Evolutionary conservation across 1,140 invertebrate genomes (phyloP).

Genomic region (Bombus impatiens): DNA sequence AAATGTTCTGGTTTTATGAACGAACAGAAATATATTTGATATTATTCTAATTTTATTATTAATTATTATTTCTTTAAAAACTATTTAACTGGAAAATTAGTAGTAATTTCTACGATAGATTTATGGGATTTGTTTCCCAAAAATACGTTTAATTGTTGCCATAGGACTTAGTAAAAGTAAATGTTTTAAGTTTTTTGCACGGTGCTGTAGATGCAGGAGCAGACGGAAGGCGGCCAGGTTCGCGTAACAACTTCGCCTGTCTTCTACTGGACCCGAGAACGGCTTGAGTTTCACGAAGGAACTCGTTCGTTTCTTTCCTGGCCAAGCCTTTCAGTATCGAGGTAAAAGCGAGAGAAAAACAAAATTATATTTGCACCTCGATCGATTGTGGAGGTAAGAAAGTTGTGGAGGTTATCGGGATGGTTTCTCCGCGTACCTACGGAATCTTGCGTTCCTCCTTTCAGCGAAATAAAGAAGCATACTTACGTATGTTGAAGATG

Average conservation of each 20-base stretch:
- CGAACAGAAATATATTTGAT: not conserved
- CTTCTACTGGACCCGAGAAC: conserved; percentile 38
- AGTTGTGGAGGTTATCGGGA: conserved; percentile 3
- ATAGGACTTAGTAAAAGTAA: not conserved
- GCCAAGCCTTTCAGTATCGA: conserved; percentile 40
- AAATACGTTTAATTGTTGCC: not conserved
- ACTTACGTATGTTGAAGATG: not conserved
- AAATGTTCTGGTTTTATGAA: not conserved
- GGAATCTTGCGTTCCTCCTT: not conserved
- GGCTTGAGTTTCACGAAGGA: conserved; percentile 59
- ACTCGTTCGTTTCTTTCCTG: conserved; percentile 67
- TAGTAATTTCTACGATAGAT: not conserved
- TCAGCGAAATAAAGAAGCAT: not conserved
- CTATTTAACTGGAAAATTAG: not conserved
- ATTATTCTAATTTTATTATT: not conserved
- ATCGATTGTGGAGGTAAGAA: conserved; percentile 16
- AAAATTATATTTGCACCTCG: conserved; percentile 46
- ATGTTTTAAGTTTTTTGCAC: not conserved
- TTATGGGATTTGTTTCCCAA: not conserved
- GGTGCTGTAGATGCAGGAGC: not conserved
- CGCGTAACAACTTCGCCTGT: conserved; percentile 36
- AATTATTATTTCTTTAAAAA: no score
- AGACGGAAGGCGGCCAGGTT: conserved; percentile 37
- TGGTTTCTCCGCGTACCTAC: conserved; percentile 4
- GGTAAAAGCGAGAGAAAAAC: conserved; percentile 56